Conservation (phyloP, 2,797 vertebrate species). For the Cryptoblepharus egeriae region DNA sequence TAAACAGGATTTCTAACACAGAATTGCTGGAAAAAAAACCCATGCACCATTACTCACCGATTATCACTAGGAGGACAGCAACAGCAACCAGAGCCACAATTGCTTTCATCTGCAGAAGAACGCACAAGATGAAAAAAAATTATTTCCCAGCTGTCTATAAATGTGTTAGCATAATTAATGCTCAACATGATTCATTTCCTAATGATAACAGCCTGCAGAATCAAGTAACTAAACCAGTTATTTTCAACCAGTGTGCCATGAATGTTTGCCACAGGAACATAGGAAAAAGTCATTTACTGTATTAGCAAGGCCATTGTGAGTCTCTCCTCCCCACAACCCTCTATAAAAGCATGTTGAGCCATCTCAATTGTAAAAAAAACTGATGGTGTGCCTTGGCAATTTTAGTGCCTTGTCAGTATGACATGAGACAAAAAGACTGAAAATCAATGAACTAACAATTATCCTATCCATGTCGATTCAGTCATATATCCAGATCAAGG, state of each 20-base stretch:
- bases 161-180: neutral
- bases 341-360: no score
- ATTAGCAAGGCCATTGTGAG: no score
- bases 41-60: conserved; percentile 83
- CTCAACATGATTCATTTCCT: neutral
- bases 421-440: no score
- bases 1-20: neutral
- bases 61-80: conserved; percentile 91
- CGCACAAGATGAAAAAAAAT: conserved; percentile 19
- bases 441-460: no score
- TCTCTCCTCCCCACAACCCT: no score
- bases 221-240: neutral
- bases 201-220: neutral
- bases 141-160: conserved; percentile 13
- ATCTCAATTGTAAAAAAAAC: no score
- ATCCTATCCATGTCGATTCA: neutral
- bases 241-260: no score
- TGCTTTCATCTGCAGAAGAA: conserved; percentile 89
- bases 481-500: neutral
- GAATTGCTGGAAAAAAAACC: neutral
- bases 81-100: conserved; percentile 88
- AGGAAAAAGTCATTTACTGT: no score
- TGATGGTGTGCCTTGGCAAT: no score
- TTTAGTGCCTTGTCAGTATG: no score
- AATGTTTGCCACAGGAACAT: no score